These are phyloP conservation scores for Luehdorfia chinensis DNA, from an alignment of 1,140 invertebrate species.

Conservation along the genomic window DNA sequence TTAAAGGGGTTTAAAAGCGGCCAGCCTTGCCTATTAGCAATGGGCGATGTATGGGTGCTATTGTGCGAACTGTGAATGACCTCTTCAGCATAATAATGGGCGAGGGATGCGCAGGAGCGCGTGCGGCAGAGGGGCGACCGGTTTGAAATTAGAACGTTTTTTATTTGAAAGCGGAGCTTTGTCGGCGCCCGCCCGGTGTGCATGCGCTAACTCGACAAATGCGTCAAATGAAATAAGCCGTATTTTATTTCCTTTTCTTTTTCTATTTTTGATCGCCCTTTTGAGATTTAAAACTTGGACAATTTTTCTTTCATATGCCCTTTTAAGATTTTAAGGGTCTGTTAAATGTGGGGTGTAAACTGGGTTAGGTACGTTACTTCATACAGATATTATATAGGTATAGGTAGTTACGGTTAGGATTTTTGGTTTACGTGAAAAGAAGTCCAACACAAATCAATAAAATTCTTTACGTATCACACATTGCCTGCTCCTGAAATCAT, in stretches of 20 bases:
- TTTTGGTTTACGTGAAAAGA: no score
- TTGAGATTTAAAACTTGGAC: constrained; percentile 37
- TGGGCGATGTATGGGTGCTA: constrained; percentile 49
- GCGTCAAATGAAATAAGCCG: constrained; percentile 70
- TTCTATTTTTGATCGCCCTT: constrained; percentile 41
- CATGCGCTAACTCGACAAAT: constrained; percentile 74
- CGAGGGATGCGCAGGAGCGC: constrained; percentile 73
- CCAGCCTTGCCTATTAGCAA: constrained; percentile 51
- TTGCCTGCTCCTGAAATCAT: no score
- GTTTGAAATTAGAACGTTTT: constrained; percentile 77
- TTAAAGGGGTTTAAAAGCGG: constrained; percentile 39
- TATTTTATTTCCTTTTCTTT: constrained; percentile 71
- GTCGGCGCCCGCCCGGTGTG: constrained; percentile 70
- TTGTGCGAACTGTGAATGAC: constrained; percentile 76
- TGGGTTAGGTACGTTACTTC: constrained; percentile 13
- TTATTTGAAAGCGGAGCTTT: constrained; percentile 57
- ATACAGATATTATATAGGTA: no score
- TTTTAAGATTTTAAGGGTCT: constrained; percentile 1
- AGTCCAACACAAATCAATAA: no score
- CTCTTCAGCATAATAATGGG: constrained; percentile 73
- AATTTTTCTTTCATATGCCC: constrained; percentile 10
- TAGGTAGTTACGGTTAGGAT: no score
- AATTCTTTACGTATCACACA: no score
- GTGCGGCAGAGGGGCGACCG: constrained; percentile 69
- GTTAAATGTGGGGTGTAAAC: constrained; percentile 11